Evolutionary conservation across 1,140 invertebrate genomes (phyloP), one percentile per base, ranked within the genome.

Genomic region (Drosophila eugracilis): DNA sequence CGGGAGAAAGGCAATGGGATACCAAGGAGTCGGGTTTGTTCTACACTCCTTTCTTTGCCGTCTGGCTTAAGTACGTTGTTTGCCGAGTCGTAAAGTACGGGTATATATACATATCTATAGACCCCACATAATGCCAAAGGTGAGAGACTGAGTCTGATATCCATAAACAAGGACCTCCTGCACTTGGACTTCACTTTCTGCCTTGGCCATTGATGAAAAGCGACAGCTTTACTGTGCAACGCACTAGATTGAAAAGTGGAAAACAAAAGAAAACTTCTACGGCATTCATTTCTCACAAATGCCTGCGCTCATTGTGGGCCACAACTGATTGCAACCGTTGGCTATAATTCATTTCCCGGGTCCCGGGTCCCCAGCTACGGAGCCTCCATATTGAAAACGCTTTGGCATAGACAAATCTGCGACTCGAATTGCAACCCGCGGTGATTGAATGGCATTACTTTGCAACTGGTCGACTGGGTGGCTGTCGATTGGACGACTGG

Each of bases 261-360:
- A 80, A 53, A 70, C 57, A 80, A 48, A 67, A 44, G 28, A 30
- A 19, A 67, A 50, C 62, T 53, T 28, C 26, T 37, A 21, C 15
- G 75, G 52, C 75, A 72, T 28, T 55, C 73, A 76, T 70, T 69
- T 58, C 36, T 53, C 53, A 45, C 53, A 81, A 81, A 45, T 62
- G 70, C 39, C 67, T 21, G 21, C 50, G 58, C 62, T 45, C 60
- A 67, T 74, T 69, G 65, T 34, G 37, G 37, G 36, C n/a, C 44
- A 37, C 45, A 66, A 63, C 39, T 74, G 63, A 77, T 73, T 50
- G 67, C 42, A 22, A 58, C 48, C 36, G 21, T 26, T 58, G 47
- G 58, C 67, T 36, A 59, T 57, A 72, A 66, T 78, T 78, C 58
- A 78, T 59, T 66, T 72, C 58, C 59, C 39, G 30, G 44, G 28